Evolutionary conservation across 2,797 vertebrate species (phyloP), one percentile per base, ranked within the genome.

Genomic region (Sebastes flavidus): DNA sequence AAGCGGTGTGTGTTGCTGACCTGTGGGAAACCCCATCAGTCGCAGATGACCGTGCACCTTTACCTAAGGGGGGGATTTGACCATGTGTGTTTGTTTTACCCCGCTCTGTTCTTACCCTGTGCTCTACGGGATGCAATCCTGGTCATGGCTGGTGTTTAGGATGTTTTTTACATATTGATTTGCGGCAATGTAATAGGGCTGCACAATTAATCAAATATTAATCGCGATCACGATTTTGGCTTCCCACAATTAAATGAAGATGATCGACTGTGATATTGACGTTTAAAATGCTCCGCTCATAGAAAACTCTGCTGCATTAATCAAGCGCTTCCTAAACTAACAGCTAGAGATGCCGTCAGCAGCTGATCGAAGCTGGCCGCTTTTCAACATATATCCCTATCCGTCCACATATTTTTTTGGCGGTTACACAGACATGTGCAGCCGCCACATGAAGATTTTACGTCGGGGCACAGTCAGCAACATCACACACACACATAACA

Each of bases 11-110:
- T 91, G 92, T 85, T 68, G 20, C 75, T 90, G 90, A 93, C 91
- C 93, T 90, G 84, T 91, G 78, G 81, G 84, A 90, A 91, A 94
- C 92, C 85, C 89, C 85, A 61, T 87, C 89, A 88, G 87, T 86
- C 3, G 52, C 71, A 75, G 63, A 79, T 74, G 81, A 86, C 66
- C 22, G 12, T 68, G 54, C 81, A 78, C 80, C 81, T 90, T 83
- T 86, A 90, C 88, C 90, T 80, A n/a, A n/a, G 30, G 74, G 65
- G 58, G 62, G 49, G 24, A 61, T 34, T 75, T 36, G 65, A 56
- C 60, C 18, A 16, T 76, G 72, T 66, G 56, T 85, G 83, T 91
- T 88, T 89, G 72, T 89, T 88, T 74, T 65, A 65, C 54, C 46
- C 56, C 29, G 10, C 72, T 72, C 81, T 32, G 42, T 72, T 72